Conservation (phyloP, 2,888 invertebrate species). For the Hypercompe scribonia region DNA sequence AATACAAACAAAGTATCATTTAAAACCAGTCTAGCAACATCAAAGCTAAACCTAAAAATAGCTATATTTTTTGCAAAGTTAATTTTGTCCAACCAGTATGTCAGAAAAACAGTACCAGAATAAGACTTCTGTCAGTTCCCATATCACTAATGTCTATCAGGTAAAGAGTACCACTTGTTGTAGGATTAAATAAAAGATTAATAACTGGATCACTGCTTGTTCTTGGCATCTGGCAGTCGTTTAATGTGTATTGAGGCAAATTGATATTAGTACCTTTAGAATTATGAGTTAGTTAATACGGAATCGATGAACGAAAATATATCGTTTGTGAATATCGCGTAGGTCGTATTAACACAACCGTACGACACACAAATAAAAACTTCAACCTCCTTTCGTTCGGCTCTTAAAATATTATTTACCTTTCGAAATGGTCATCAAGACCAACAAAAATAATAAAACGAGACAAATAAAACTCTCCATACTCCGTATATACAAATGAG, state of each 20-base stretch:
- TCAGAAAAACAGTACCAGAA: slow-evolving; percentile 40
- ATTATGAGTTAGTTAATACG: too few relatives aligned
- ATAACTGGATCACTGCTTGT: slow-evolving; percentile 26
- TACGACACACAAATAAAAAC: too few relatives aligned
- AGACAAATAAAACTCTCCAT: too few relatives aligned
- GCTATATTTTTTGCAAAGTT: slow-evolving; percentile 31
- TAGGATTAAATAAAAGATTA: slow-evolving; percentile 50
- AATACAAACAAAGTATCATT: slow-evolving; percentile 6
- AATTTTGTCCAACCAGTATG: slow-evolving; percentile 39
- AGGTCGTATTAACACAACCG: too few relatives aligned
- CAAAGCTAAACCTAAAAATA: slow-evolving; percentile 36
- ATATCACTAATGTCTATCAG: slow-evolving; percentile 58
- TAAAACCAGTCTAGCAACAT: slow-evolving; percentile 16
- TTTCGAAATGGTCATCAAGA: too few relatives aligned
- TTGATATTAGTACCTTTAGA: too few relatives aligned
- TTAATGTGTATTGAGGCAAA: background rate
- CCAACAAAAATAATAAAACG: too few relatives aligned
- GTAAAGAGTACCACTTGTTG: slow-evolving; percentile 54
- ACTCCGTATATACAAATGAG: too few relatives aligned
- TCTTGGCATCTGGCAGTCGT: background rate
- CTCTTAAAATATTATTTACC: too few relatives aligned
- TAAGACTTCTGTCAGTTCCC: slow-evolving; percentile 53
- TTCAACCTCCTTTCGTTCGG: too few relatives aligned
- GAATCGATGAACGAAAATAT: too few relatives aligned
- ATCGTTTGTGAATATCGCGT: too few relatives aligned